Base-by-base conservation (phyloP, 2,113 vertebrate genomes). In the Ptyas mucosa region DNA sequence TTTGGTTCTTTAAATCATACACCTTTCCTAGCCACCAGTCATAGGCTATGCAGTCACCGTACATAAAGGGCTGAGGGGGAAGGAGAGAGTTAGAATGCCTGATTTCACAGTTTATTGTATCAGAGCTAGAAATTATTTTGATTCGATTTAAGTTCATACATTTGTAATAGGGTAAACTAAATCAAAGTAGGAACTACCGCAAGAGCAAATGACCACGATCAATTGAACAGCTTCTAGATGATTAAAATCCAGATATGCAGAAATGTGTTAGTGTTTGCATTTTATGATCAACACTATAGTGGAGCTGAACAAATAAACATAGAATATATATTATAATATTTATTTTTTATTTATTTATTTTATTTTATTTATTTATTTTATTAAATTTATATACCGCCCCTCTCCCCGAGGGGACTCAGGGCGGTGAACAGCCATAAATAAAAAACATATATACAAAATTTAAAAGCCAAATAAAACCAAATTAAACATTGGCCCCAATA, bases 11-110 rank as follows among this genome's bases (percentile, higher is more conserved):
- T 96, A 99, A 96, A 96, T 99, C 99, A 20, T 99, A 99, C 88
- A 99, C 99, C 95, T 99, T 99, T 87, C 99, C 99, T 92, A 99
- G 97, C 99, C 99, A 99, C 98, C 99, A 99, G 97, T 99, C 99
- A 3, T 99, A 99, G 88, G 99, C 99, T 21, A 99, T 99, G 96
- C 99, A 99, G 97, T 99, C 99, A 15, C 99, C 99, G 15, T 99
- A 99, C 99, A 99, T 99, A 95, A 99, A 99, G 52, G 99, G 99
- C 99, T 99, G 92, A 0, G 3, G 95, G 91, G 10, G 53, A 95
- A 90, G 5, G 89, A 57, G 34, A 90, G 94, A 90, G 23, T 94
- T 90, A 94, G 1, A 1, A n/a, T 54, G 1, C 2, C 14, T 20
- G 57, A 39, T 10, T 90, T 43, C 39, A 39, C 2, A 10, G 91